Evolutionary conservation across 2,797 vertebrate species (phyloP).

Genomic region (Aldrovandia affinis): DNA sequence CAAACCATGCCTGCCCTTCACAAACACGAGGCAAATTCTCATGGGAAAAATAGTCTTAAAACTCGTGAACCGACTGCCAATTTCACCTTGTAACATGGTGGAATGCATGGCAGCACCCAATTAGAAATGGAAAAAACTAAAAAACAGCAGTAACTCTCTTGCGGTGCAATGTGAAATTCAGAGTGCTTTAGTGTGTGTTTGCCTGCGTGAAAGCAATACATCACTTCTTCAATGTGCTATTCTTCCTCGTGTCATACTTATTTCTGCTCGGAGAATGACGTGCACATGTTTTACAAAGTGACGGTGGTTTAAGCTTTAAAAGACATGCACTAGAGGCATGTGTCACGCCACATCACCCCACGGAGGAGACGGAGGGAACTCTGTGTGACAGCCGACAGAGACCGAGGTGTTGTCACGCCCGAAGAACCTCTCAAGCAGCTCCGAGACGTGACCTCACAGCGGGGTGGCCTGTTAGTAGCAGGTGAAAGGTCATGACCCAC

Average conservation of each 20-base stretch:
- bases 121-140: neutral
- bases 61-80: neutral
- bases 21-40: neutral
- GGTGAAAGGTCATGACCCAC: conserved; percentile 65
- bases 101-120: neutral
- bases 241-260: neutral
- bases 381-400: neutral
- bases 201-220: neutral
- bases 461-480: conserved; percentile 54
- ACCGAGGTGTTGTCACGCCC: neutral
- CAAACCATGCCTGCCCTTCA: neutral
- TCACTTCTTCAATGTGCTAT: neutral
- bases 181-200: neutral
- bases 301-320: neutral
- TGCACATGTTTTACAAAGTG: neutral
- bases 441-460: conserved; percentile 58
- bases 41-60: neutral
- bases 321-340: neutral
- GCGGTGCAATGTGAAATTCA: neutral
- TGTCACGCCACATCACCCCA: neutral
- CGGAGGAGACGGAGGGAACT: neutral
- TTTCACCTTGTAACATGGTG: neutral
- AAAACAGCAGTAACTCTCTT: neutral
- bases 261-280: neutral
- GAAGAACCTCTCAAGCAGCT: conserved; percentile 31